Percentiles rank a stretch among this genome's conserved stretches.
Evolutionary conservation across 2,888 invertebrate species (phyloP).

Genomic region (Heliconius erato): DNA sequence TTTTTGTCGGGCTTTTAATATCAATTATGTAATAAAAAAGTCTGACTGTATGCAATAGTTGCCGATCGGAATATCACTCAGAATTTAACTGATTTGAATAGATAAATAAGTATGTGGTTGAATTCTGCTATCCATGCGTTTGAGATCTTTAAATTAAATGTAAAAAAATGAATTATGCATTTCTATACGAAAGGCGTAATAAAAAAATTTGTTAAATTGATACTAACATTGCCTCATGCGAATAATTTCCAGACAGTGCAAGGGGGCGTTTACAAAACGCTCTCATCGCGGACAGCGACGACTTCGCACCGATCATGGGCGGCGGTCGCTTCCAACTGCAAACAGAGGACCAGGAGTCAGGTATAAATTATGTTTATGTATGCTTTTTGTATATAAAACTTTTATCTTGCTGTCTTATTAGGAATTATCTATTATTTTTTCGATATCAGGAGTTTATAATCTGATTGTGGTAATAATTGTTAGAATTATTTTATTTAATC

Average conservation of each 20-base stretch:
- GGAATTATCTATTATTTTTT: no score
- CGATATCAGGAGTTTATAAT: no score
- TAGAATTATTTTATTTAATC: no score
- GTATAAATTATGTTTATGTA: conserved; percentile 57
- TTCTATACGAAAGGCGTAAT: no score
- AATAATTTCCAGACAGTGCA: conserved; percentile 62
- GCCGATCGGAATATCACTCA: neutral
- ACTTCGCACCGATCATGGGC: conserved; percentile 90
- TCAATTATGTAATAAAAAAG: no score
- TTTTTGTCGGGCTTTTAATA: no score
- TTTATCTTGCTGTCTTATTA: neutral
- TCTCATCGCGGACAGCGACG: conserved; percentile 91
- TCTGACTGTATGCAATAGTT: neutral
- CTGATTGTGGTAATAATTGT: no score
- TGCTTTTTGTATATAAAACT: neutral
- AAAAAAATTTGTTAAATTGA: no score
- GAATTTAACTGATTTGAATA: neutral
- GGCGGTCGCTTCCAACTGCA: conserved; percentile 89
- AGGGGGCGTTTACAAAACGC: conserved; percentile 87
- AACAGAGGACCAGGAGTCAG: conserved; percentile 90
- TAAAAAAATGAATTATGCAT: neutral
- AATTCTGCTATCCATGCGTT: no score
- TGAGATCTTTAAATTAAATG: neutral
- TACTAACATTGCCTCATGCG: neutral
- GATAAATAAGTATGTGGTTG: neutral